Percentiles rank a stretch among this genome's conserved stretches.
phyloP scores from a whole-genome alignment of 2,797 vertebrate genomes.

The Hippopotamyrus pictus region DNA sequence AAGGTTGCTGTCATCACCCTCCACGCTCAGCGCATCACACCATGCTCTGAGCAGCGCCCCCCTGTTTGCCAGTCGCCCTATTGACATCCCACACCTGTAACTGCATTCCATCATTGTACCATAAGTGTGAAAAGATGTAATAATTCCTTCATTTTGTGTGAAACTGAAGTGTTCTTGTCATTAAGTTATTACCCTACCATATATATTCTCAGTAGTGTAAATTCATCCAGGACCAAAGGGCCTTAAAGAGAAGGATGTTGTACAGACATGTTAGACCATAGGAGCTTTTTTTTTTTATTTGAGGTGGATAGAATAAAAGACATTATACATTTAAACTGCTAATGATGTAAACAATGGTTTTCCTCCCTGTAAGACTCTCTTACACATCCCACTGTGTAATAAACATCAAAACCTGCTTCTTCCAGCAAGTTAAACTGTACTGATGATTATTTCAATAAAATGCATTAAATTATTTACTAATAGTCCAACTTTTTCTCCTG shows the following conservation, averaged over 20 bases:
- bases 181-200: not conserved
- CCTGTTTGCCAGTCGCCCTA: not conserved
- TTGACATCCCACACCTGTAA: not conserved
- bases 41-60: not conserved
- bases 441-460: constrained; percentile 75
- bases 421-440: constrained; percentile 54
- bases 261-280: not conserved
- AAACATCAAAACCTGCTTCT: not conserved
- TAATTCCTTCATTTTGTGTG: constrained; percentile 16
- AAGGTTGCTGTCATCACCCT: not conserved
- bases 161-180: constrained; percentile 13
- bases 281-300: not conserved
- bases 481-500: constrained; percentile 62
- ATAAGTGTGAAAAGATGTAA: not conserved
- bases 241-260: not conserved
- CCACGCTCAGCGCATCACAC: not conserved
- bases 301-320: constrained; percentile 9
- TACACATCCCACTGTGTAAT: not conserved
- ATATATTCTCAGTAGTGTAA: not conserved
- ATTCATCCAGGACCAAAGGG: constrained; percentile 43
- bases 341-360: not conserved
- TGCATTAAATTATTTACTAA: constrained; percentile 63
- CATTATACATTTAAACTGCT: not conserved
- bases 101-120: not conserved
- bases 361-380: constrained; percentile 1